phyloP scores from a whole-genome alignment of 2,113 vertebrate genomes.

The Turnix velox region DNA sequence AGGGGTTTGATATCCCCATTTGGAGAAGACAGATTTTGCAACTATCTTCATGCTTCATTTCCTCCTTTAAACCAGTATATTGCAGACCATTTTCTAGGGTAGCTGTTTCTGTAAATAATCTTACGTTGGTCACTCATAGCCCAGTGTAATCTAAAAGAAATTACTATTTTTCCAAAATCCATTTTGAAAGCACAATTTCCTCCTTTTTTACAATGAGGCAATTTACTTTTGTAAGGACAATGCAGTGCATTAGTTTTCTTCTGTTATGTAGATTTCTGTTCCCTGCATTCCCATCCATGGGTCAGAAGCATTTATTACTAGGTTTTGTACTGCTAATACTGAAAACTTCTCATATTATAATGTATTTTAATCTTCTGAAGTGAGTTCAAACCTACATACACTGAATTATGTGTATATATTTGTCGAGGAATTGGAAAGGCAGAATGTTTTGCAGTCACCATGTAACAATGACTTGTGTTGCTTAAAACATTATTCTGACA shows the following conservation, averaged over 20 bases:
- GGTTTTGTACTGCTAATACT: not conserved
- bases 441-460: not conserved
- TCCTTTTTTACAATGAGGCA: not conserved
- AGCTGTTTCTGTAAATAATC: not conserved
- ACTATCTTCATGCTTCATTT: not conserved
- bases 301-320: not conserved
- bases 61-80: not conserved
- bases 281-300: not conserved
- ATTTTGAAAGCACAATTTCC: not conserved
- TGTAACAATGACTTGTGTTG: not conserved
- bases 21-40: not conserved
- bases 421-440: not conserved
- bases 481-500: not conserved
- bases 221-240: not conserved
- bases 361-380: not conserved
- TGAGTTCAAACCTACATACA: not conserved
- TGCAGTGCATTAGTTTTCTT: not conserved
- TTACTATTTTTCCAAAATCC: not conserved
- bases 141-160: not conserved
- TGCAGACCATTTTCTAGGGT: not conserved
- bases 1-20: not conserved
- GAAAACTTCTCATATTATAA: not conserved
- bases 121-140: not conserved
- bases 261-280: not conserved
- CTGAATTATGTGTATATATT: fast-evolving